These are phyloP conservation scores for Mohoua ochrocephala DNA, from an alignment of 2,113 vertebrate species.

Conservation along the genomic window DNA sequence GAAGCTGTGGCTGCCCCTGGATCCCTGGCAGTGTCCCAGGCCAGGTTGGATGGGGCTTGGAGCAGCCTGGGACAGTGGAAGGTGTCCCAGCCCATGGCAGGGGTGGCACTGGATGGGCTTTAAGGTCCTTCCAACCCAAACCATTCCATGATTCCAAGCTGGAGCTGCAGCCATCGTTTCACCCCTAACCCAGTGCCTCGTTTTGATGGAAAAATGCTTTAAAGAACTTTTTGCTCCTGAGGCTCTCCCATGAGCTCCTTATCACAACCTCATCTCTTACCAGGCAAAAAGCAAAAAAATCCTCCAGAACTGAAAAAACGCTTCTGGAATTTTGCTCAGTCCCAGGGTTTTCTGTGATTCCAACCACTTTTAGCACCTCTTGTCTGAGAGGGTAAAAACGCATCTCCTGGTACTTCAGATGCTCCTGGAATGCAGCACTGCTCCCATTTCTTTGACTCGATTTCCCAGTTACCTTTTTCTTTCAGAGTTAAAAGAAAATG, in stretches of 20 bases:
- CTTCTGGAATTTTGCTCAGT: neutral
- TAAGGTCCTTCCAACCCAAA: neutral
- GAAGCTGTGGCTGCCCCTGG: neutral
- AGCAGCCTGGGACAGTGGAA: accelerated
- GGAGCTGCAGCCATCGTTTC: neutral
- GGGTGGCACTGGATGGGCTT: neutral
- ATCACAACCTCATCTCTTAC: neutral
- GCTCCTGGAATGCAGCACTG: neutral
- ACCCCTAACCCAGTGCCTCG: neutral
- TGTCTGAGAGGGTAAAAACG: neutral
- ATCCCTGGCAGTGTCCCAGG: neutral
- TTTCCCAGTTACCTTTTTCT: neutral
- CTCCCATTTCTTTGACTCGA: neutral
- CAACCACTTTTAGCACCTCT: neutral
- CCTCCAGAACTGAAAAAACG: neutral
- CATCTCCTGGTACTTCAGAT: neutral
- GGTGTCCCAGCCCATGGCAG: neutral
- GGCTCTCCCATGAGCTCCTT: neutral
- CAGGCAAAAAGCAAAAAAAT: neutral
- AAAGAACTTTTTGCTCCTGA: neutral
- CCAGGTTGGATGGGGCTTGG: neutral
- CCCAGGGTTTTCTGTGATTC: neutral
- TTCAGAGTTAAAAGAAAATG: neutral
- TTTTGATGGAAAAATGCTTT: neutral
- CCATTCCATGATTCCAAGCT: neutral